Percentiles rank a stretch among this genome's conserved stretches.
Conservation (phyloP, 2,888 invertebrate species). For the Clanis bilineata region DNA sequence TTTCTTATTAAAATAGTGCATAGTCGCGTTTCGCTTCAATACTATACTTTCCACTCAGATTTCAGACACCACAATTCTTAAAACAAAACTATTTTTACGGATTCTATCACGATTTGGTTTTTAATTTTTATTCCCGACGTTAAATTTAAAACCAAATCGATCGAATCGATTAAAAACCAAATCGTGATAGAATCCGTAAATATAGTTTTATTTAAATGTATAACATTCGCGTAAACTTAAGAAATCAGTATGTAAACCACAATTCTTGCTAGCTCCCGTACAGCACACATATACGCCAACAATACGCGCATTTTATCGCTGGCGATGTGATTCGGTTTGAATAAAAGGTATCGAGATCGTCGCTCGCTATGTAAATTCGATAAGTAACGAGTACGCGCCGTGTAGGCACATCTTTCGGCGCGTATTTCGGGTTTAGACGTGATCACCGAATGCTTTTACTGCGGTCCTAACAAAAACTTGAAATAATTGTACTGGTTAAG, state of each 20-base stretch:
- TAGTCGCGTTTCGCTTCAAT: too few species aligned
- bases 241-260: too few species aligned
- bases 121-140: too few species aligned
- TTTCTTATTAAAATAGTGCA: too few species aligned
- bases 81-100: too few species aligned
- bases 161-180: too few species aligned
- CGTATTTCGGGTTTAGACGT: constrained; percentile 16
- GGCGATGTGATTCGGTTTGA: constrained; percentile 41
- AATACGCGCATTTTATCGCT: constrained; percentile 32
- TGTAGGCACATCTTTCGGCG: constrained; percentile 22
- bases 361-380: constrained; percentile 32
- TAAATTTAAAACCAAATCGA: too few species aligned
- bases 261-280: constrained; percentile 1
- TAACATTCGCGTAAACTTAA: too few species aligned
- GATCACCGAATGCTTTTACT: constrained; percentile 5
- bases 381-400: constrained; percentile 25
- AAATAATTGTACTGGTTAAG: background rate
- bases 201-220: too few species aligned
- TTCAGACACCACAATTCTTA: too few species aligned
- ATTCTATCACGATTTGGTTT: too few species aligned
- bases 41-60: background rate
- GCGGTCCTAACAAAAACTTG: background rate
- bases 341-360: constrained; percentile 37
- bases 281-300: constrained; percentile 11
- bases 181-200: too few species aligned